A percentile compares a stretch with the other conserved stretches of the same genome.
Conservation (phyloP, 2,888 invertebrate species). For the Xestobium rufovillosum region DNA sequence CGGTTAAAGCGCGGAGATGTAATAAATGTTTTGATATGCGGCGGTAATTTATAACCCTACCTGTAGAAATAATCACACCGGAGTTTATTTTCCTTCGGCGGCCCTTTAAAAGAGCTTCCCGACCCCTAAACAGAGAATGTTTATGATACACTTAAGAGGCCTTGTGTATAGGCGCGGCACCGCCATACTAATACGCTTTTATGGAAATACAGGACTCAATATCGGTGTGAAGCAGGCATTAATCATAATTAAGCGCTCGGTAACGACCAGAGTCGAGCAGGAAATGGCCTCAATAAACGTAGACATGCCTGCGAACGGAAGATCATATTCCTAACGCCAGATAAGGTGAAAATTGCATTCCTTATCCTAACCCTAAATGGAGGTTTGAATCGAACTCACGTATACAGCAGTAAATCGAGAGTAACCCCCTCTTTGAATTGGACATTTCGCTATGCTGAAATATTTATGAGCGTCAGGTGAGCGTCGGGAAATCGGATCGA, state of each 20-base stretch:
- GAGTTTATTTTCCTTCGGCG: no score
- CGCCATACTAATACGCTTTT: conserved; percentile 52
- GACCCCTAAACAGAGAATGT: conserved; percentile 33
- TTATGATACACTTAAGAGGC: conserved; percentile 35
- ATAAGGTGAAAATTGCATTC: conserved; percentile 40
- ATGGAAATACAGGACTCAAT: conserved; percentile 53
- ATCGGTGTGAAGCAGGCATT: conserved; percentile 42
- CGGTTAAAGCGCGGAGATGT: no score
- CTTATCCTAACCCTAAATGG: conserved; percentile 31
- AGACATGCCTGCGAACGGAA: conserved; percentile 37
- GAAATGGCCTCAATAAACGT: conserved; percentile 39
- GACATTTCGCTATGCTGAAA: conserved; percentile 14
- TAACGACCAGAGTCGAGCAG: conserved; percentile 36
- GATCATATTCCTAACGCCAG: conserved; percentile 37
- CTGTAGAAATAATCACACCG: no score
- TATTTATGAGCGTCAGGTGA: conserved; percentile 21
- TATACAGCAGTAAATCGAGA: conserved; percentile 17
- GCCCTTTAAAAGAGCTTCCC: no score
- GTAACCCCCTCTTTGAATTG: conserved; percentile 8
- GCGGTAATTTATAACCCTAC: no score
- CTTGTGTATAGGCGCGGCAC: conserved; percentile 36
- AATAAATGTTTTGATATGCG: no score
- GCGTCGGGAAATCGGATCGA: conserved; percentile 3
- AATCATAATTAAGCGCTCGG: conserved; percentile 42
- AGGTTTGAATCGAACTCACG: conserved; percentile 24